These are phyloP conservation scores for Nomada ruficornis DNA, from an alignment of 2,888 invertebrate genomes.

Conservation along the genomic window DNA sequence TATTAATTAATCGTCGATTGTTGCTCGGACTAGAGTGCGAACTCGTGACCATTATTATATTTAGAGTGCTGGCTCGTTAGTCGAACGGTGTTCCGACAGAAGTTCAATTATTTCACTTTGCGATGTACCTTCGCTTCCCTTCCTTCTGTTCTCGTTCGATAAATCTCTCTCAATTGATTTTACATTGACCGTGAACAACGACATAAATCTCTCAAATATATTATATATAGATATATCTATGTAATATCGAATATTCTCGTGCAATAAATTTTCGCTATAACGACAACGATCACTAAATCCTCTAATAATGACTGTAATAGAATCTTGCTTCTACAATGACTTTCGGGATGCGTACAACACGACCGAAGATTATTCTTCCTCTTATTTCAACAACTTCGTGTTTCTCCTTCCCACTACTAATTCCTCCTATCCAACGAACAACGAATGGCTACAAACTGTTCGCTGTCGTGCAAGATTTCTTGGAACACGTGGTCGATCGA, in stretches of 20 bases:
- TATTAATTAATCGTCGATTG: slow-evolving; percentile 63
- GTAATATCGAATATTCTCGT: slow-evolving; percentile 52
- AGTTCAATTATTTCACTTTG: slow-evolving; percentile 18
- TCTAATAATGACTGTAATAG: slow-evolving; percentile 62
- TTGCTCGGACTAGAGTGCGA: slow-evolving; percentile 58
- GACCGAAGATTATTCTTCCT: slow-evolving; percentile 17
- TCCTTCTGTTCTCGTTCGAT: slow-evolving; percentile 2
- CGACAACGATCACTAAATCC: slow-evolving; percentile 63
- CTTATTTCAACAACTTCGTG: slow-evolving; percentile 20
- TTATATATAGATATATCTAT: slow-evolving; percentile 47
- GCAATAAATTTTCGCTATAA: slow-evolving; percentile 65
- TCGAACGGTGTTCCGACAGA: slow-evolving; percentile 24
- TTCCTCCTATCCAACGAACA: slow-evolving; percentile 20
- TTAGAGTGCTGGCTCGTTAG: slow-evolving; percentile 44
- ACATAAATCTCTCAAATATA: slow-evolving; percentile 58
- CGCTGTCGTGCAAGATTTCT: slow-evolving; percentile 14
- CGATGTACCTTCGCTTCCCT: slow-evolving; percentile 2
- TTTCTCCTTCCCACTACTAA: slow-evolving; percentile 3
- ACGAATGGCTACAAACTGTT: slow-evolving; percentile 21
- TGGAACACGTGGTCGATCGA: slow-evolving; percentile 64
- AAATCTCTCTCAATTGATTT: slow-evolving; percentile 40
- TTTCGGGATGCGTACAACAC: slow-evolving; percentile 32
- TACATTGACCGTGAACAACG: slow-evolving; percentile 40
- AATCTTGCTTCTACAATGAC: slow-evolving; percentile 53
- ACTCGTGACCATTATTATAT: slow-evolving; percentile 53